These are phyloP conservation scores for Acheta domesticus DNA, from an alignment of 2,888 invertebrate genomes.

Conservation along the genomic window DNA sequence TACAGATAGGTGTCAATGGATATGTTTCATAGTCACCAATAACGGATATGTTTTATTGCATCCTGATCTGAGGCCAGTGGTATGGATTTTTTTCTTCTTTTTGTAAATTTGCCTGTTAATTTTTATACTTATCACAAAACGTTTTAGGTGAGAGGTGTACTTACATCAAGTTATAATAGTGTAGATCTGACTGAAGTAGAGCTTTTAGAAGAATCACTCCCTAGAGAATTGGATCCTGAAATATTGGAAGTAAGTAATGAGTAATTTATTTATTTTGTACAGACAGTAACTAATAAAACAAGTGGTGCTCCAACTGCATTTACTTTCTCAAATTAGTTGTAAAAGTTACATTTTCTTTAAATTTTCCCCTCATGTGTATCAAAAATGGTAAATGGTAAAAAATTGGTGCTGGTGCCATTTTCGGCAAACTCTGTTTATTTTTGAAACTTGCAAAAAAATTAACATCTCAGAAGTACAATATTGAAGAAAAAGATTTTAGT, in stretches of 20 bases:
- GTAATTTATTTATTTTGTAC: background rate
- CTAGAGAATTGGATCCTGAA: conserved; percentile 61
- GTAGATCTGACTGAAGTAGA: conserved; percentile 95
- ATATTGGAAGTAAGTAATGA: conserved; percentile 47
- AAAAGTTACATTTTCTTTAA: too few relatives aligned
- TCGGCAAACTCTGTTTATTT: too few relatives aligned
- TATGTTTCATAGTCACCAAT: conserved; percentile 94
- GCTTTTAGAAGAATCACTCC: conserved; percentile 67
- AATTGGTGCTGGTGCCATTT: too few relatives aligned
- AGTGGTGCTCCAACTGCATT: too few relatives aligned
- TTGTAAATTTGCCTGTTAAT: background rate
- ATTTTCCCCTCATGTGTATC: too few relatives aligned
- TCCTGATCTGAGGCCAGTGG: conserved; percentile 86
- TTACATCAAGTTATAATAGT: conserved; percentile 93
- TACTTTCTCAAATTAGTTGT: too few relatives aligned
- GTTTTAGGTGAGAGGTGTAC: conserved; percentile 56
- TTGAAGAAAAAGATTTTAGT: too few relatives aligned
- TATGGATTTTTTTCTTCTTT: conserved; percentile 51
- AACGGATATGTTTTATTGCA: conserved; percentile 94
- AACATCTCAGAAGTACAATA: too few relatives aligned
- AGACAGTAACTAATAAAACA: too few relatives aligned
- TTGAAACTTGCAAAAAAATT: too few relatives aligned
- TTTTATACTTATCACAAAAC: background rate
- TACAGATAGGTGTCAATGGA: conserved; percentile 90
- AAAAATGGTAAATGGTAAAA: too few relatives aligned